A percentile compares a stretch with the other conserved stretches of the same genome.
These are phyloP conservation scores for Pocillopora meandrina DNA, from an alignment of 92 coral and sea anemone genomes.

Conservation along the genomic window DNA sequence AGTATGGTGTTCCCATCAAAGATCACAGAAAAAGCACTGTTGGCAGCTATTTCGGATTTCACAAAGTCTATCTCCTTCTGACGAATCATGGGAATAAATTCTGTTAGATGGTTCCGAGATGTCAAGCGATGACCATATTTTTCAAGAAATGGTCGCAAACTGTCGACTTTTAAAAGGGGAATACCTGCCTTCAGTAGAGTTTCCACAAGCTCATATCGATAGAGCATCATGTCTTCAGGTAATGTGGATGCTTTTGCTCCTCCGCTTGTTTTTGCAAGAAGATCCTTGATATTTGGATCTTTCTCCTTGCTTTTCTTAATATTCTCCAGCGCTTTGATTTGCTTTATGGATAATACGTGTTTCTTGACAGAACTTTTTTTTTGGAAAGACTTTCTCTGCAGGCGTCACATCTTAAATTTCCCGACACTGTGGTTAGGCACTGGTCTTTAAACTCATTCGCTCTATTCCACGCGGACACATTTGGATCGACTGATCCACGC, in stretches of 20 bases:
- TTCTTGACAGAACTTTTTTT: too few relatives aligned
- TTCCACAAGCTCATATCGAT: conserved; percentile 67
- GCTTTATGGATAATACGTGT: too few relatives aligned
- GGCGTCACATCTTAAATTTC: too few relatives aligned
- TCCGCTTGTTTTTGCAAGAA: too few relatives aligned
- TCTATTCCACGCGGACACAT: too few relatives aligned
- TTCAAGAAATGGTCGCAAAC: conserved; percentile 61
- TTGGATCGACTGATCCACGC: too few relatives aligned
- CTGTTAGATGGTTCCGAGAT: conserved; percentile 54
- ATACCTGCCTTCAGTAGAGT: conserved; percentile 48
- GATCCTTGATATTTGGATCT: too few relatives aligned
- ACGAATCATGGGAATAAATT: conserved; percentile 58
- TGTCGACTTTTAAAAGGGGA: conserved; percentile 60
- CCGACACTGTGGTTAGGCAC: too few relatives aligned
- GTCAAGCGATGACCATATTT: conserved; percentile 69
- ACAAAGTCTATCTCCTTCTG: conserved; percentile 62
- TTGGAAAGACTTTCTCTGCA: too few relatives aligned
- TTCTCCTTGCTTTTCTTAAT: too few relatives aligned
- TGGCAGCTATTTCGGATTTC: conserved; percentile 3
- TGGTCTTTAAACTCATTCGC: too few relatives aligned
- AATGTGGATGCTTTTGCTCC: conserved; percentile 51
- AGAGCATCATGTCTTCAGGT: conserved; percentile 70
- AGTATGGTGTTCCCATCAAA: conserved; percentile 73
- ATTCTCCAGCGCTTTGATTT: too few relatives aligned
- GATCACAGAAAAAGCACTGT: conserved; percentile 64